Evolutionary conservation across 2,888 invertebrate genomes (phyloP).

Genomic region (Netelia fuscicornis): DNA sequence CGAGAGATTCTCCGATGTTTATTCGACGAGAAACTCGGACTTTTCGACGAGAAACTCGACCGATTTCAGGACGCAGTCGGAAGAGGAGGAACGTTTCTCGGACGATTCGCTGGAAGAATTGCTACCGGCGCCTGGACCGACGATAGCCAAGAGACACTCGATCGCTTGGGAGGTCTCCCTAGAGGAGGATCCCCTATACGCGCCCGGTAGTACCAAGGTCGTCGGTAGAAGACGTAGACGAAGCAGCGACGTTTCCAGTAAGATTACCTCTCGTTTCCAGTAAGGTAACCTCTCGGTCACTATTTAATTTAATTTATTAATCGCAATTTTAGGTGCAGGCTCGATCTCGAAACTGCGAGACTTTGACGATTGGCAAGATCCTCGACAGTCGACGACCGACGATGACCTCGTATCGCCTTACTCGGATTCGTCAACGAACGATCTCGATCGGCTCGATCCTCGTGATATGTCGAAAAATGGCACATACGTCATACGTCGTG

Average conservation of each 20-base stretch:
- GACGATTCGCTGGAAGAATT: slow-evolving; percentile 94
- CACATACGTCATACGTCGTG: slow-evolving; percentile 93
- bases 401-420: slow-evolving; percentile 90
- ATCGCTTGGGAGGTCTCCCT: slow-evolving; percentile 95
- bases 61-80: slow-evolving; percentile 84
- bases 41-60: slow-evolving; percentile 83
- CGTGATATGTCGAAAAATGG: slow-evolving; percentile 88
- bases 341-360: slow-evolving; percentile 90
- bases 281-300: too few relatives aligned
- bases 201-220: slow-evolving; percentile 90
- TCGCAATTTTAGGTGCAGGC: slow-evolving; percentile 87
- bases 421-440: slow-evolving; percentile 87
- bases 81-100: slow-evolving; percentile 90
- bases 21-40: slow-evolving; percentile 82
- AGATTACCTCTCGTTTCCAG: slow-evolving; percentile 68
- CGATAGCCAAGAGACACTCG: slow-evolving; percentile 89
- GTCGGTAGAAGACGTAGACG: slow-evolving; percentile 84
- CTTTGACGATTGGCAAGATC: slow-evolving; percentile 92
- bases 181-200: slow-evolving; percentile 89
- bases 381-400: slow-evolving; percentile 89
- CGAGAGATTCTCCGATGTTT: slow-evolving; percentile 81
- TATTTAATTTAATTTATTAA: slow-evolving; percentile 2
- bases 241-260: slow-evolving; percentile 85
- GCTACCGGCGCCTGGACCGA: slow-evolving; percentile 87
- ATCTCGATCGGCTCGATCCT: slow-evolving; percentile 80